Conservation (phyloP, 2,888 invertebrate genomes). For the Macaria liturata region DNA sequence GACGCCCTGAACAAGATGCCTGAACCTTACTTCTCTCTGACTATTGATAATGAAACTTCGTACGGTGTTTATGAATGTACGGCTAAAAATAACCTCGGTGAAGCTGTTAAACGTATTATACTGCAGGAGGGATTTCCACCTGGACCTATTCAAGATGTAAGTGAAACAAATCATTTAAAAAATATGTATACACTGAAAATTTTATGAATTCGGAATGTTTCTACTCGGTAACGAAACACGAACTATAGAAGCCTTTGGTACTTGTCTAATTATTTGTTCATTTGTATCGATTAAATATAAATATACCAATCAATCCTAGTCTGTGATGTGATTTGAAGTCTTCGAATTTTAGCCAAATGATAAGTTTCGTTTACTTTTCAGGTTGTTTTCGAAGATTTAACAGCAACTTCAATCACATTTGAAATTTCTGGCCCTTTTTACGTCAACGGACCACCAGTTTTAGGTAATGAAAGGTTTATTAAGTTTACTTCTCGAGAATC, state of each 20-base stretch:
- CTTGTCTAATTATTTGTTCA: no score
- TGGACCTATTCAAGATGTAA: slow-evolving; percentile 53
- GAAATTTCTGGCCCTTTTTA: slow-evolving; percentile 44
- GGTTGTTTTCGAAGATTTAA: slow-evolving; percentile 45
- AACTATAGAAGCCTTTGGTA: no score
- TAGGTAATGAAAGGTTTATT: slow-evolving; percentile 15
- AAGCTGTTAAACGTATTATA: slow-evolving; percentile 47
- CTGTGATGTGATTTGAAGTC: no score
- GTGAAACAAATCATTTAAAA: slow-evolving; percentile 23
- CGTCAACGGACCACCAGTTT: slow-evolving; percentile 52
- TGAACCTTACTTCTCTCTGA: slow-evolving; percentile 39
- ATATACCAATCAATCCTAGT: no score
- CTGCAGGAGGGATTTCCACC: slow-evolving; percentile 60
- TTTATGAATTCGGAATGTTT: no score
- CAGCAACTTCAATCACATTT: slow-evolving; percentile 61
- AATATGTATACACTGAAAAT: no score
- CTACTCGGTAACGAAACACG: no score
- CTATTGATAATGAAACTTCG: slow-evolving; percentile 43
- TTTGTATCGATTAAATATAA: no score
- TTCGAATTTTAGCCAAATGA: no score
- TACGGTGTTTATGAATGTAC: slow-evolving; percentile 63
- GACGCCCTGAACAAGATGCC: slow-evolving; percentile 34
- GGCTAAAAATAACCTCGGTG: slow-evolving; percentile 56
- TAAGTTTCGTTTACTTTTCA: slow-evolving; percentile 33
- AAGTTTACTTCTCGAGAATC: no score